Conservation (phyloP, 1,140 invertebrate genomes). For the Phymastichus coffea region DNA sequence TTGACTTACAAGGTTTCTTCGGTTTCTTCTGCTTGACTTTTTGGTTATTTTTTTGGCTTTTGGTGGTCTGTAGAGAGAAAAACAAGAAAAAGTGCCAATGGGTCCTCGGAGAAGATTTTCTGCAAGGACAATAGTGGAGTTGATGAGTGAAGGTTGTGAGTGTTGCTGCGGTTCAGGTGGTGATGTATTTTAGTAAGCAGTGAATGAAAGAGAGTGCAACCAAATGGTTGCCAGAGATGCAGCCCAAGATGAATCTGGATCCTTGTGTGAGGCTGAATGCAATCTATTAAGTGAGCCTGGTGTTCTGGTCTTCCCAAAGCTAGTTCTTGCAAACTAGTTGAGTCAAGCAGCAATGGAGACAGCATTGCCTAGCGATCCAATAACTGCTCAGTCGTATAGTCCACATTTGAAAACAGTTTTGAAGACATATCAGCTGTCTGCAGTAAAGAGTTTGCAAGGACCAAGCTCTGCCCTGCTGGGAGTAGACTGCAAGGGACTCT, state of each 20-base stretch:
- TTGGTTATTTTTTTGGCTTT: too few relatives aligned
- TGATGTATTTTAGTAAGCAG: neutral
- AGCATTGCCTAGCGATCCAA: conserved; percentile 61
- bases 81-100: conserved; percentile 7
- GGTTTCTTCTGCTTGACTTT: too few relatives aligned
- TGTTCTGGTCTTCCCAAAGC: conserved; percentile 14
- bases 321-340: neutral
- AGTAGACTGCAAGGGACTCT: conserved; percentile 52
- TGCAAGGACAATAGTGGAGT: neutral
- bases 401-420: conserved; percentile 89
- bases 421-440: conserved; percentile 89
- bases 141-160: neutral
- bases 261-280: neutral
- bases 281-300: conserved; percentile 2
- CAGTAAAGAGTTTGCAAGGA: conserved; percentile 87
- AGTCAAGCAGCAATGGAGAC: conserved; percentile 65
- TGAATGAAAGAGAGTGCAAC: neutral
- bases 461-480: conserved; percentile 68
- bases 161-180: neutral
- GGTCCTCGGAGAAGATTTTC: neutral
- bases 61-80: too few relatives aligned
- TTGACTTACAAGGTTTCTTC: too few relatives aligned
- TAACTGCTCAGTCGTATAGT: conserved; percentile 59
- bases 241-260: neutral
- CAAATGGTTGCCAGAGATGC: neutral